These are phyloP conservation scores for Mionectes olivaceus DNA, from an alignment of 2,797 vertebrate genomes.

Conservation along the genomic window DNA sequence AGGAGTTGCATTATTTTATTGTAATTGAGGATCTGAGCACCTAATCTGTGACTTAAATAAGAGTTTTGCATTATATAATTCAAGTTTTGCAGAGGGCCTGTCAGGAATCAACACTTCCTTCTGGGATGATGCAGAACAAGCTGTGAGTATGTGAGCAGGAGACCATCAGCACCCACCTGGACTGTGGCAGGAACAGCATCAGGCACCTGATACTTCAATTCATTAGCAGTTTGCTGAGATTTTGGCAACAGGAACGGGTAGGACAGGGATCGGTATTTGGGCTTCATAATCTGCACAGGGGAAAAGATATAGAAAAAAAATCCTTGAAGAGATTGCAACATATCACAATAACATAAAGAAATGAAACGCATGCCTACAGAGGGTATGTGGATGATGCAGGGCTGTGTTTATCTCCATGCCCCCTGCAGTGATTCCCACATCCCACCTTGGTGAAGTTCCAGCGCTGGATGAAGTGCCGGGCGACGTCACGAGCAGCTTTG, in stretches of 20 bases:
- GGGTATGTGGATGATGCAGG: neutral
- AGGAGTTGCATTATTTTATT: neutral
- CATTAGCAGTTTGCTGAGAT: conserved; percentile 88
- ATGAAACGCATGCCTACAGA: neutral
- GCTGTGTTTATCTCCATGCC: neutral
- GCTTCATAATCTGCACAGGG: conserved; percentile 90
- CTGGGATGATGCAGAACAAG: neutral
- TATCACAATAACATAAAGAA: neutral
- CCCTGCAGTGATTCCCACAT: neutral
- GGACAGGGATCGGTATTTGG: conserved; percentile 91
- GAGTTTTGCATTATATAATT: neutral
- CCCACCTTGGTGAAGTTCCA: conserved; percentile 98
- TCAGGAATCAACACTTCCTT: neutral
- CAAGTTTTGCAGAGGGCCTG: neutral
- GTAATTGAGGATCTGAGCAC: neutral
- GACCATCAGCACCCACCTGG: conserved; percentile 81
- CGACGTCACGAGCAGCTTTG: conserved; percentile 90
- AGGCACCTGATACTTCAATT: conserved; percentile 89
- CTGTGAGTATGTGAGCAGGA: neutral
- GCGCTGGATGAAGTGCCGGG: conserved; percentile 96
- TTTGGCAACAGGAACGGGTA: conserved; percentile 94
- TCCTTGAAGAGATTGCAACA: neutral
- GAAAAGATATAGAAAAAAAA: neutral
- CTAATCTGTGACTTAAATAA: neutral
- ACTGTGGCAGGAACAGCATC: conserved; percentile 81